Evolutionary conservation across 2,888 invertebrate genomes (phyloP).

Genomic region (Machimus rusticus): DNA sequence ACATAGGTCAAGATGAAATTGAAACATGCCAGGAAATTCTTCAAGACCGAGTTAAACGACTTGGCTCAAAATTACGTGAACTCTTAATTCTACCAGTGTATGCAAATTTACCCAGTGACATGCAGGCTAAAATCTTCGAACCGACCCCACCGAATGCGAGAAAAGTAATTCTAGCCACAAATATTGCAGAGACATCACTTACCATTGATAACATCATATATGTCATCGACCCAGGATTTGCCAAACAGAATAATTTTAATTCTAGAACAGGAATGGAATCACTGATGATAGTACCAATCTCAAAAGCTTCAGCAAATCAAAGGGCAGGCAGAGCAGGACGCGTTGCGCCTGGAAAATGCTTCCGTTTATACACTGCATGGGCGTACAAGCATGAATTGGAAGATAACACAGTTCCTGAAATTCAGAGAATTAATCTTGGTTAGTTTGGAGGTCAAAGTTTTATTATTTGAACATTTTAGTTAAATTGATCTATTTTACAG

Average conservation of each 20-base stretch:
- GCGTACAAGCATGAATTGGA: conserved; percentile 98
- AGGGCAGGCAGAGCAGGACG: conserved; percentile 95
- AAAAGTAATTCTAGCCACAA: conserved; percentile 97
- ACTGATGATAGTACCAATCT: conserved; percentile 97
- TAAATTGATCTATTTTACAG: neutral
- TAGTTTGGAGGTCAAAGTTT: neutral
- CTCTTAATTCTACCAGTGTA: conserved; percentile 94
- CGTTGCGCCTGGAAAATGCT: conserved; percentile 97
- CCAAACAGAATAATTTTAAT: conserved; percentile 98
- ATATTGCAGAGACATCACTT: conserved; percentile 98
- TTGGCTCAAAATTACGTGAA: conserved; percentile 94
- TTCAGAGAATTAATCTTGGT: conserved; percentile 93
- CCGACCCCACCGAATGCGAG: conserved; percentile 96
- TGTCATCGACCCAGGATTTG: conserved; percentile 99
- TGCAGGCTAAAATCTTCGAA: conserved; percentile 99
- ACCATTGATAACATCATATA: conserved; percentile 99
- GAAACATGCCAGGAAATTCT: conserved; percentile 89
- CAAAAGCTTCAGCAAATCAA: conserved; percentile 97
- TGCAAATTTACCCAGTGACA: conserved; percentile 97
- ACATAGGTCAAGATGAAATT: conserved; percentile 77
- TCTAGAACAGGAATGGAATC: conserved; percentile 99
- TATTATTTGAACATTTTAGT: neutral
- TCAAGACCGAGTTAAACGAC: conserved; percentile 87
- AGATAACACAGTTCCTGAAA: conserved; percentile 98
- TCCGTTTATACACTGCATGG: conserved; percentile 97